phyloP scores from a whole-genome alignment of 2,797 vertebrate genomes.

The Chromobotia macracanthus region DNA sequence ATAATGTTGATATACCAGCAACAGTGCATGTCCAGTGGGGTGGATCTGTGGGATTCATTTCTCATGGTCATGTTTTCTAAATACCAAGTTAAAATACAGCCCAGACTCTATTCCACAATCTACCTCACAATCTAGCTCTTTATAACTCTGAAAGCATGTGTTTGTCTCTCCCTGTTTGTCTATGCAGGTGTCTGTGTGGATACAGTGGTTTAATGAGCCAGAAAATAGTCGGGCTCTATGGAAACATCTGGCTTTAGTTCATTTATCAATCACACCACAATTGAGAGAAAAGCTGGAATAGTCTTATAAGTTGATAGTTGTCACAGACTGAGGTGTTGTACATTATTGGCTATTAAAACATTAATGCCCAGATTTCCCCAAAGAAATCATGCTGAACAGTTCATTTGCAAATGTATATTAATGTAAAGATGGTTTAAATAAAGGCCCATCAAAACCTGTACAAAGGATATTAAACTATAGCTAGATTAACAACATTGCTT shows the following conservation, averaged over 20 bases:
- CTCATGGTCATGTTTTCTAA: background rate
- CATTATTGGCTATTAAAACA: background rate
- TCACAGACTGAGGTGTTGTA: too few species aligned
- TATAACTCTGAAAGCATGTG: too few species aligned
- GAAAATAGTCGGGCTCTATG: slow-evolving; percentile 7
- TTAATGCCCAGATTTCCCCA: background rate
- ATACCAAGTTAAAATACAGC: slow-evolving; percentile 21
- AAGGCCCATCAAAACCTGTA: too few species aligned
- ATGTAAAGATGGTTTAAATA: too few species aligned
- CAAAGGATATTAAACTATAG: too few species aligned
- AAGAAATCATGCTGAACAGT: too few species aligned
- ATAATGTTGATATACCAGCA: too few species aligned
- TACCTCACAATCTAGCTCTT: background rate
- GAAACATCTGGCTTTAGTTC: slow-evolving; percentile 7
- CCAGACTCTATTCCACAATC: background rate
- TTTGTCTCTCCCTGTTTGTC: too few species aligned
- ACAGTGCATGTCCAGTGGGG: background rate
- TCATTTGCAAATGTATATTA: too few species aligned
- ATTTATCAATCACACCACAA: background rate
- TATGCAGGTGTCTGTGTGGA: too few species aligned
- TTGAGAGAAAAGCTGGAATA: too few species aligned
- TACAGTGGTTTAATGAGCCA: background rate
- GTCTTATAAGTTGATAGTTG: background rate
- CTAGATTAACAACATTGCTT: too few species aligned
- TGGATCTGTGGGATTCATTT: slow-evolving; percentile 29